Conservation (phyloP, 2,797 vertebrate genomes). For the Mustela erminea region DNA sequence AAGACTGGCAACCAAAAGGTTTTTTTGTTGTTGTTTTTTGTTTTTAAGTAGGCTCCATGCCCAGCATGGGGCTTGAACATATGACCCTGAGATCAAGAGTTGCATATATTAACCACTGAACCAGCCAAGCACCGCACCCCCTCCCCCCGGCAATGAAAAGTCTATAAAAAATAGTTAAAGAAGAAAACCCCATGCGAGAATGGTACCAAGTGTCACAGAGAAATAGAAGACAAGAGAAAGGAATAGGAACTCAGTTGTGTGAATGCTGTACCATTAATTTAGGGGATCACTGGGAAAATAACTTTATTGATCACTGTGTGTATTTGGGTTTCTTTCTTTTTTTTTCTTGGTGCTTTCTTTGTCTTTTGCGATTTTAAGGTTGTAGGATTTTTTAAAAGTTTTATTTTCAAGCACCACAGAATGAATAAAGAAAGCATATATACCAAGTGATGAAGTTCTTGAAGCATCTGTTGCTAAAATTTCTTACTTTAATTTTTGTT, state of each 20-base stretch:
- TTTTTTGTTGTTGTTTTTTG: neutral
- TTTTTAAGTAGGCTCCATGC: neutral
- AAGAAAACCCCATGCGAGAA: neutral
- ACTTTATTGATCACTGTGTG: neutral
- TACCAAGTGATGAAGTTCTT: neutral
- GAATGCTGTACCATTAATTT: neutral
- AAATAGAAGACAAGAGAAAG: neutral
- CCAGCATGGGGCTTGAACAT: neutral
- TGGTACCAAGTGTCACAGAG: neutral
- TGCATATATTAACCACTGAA: neutral
- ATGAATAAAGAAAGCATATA: slow-evolving; percentile 22
- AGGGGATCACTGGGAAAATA: neutral
- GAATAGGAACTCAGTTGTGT: neutral
- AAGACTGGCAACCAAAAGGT: neutral
- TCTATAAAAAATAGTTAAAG: slow-evolving; percentile 4
- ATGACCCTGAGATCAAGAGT: neutral
- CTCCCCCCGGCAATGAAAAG: neutral
- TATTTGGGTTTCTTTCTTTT: neutral
- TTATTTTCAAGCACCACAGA: neutral
- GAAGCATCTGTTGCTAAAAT: neutral
- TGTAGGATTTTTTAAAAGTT: neutral
- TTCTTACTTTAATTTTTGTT: slow-evolving; percentile 49
- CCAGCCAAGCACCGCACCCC: neutral
- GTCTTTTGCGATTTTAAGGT: neutral
- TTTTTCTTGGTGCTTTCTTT: neutral